Evolutionary conservation across 2,888 invertebrate species (phyloP), one percentile per base, ranked within the genome.

Genomic region (Leptodirus hochenwartii): DNA sequence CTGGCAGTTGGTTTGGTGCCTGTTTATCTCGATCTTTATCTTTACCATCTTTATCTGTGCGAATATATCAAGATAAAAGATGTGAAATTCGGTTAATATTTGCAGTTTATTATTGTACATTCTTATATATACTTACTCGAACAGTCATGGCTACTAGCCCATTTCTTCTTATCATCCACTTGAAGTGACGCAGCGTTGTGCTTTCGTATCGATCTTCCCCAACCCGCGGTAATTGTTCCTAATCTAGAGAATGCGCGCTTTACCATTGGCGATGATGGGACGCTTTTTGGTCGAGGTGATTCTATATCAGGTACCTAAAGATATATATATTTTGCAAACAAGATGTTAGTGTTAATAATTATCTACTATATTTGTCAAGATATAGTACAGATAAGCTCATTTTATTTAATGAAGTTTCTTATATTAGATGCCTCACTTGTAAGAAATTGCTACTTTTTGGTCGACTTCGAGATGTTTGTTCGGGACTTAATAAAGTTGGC

Each of bases 191-290:
- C 77, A 2, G 79, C 69, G 47, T 81, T 80, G 42, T 77, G 77
- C 47, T 82, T 85, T 36, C 84, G 62, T 43, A 85, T 82, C 34
- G 82, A 82, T 25, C 82, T 66, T 1, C 87, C 85, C 84, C 85
- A 87, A 25, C 84, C 84, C 1, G 87, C 82, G 1, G 87, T 87
- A 42, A 88, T 77, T 27, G 81, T 87, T 10, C 87, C 85, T 34
- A 88, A 59, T 11, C 87, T 67, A n/a, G 84, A 84, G 53, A 88
- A 85, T 2, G 88, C 87, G 15, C 88, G 65, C 54, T 85, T 85
- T 39, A 88, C 84, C 84, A 88, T 88, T 16, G 88, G 88, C 24
- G 87, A 87, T 43, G 84, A 85, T 15, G 88, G 88, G 34, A 88
- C 88, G 54, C 87, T 87, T 61, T 88, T 88, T 41, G 87, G 87